Base-by-base conservation (phyloP, 1,140 invertebrate species). In the Aleiodes sp. region DNA sequence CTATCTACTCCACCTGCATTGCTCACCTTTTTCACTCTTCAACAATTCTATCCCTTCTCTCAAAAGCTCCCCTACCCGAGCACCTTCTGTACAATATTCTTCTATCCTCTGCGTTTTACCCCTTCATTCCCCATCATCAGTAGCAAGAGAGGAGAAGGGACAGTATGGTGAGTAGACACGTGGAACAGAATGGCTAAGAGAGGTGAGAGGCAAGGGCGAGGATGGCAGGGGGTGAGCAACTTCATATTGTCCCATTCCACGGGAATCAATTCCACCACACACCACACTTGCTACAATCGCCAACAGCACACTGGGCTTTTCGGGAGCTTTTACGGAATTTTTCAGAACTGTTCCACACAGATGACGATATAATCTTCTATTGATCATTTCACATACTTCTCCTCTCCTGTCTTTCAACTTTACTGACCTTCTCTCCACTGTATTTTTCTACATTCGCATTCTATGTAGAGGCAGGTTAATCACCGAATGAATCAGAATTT, bases 351-450 rank as follows among this genome's bases (percentile, higher is more conserved):
- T 79, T 77, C 74, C 73, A 75, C 74, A 76, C 76, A 82, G 82
- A 82, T 82, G 80, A 84, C 79, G 80, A 74, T 78, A 84, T 85
- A 85, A 85, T 84, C 82, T 82, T 76, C 81, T 82, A 80, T 82
- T 80, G 80, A 85, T 84, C 79, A 82, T 82, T 76, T 46, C 59
- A 21, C 57, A 7, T 19, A n/a, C n/a, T 65, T 37, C 57, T 61
- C n/a, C 60, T 66, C 57, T 52, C 29, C 70, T 37, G 29, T 62
- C 39, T 57, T 46, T 73, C 60, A 16, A 41, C 16, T 57, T 59
- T 28, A 26, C 4, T 56, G 16, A 19, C 10, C 19, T 28, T 59
- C 41, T 33, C 16, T 4, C 41, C 14, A 10, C 3, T 56, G 21
- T 28, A 39, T 37, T 19, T 37, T 28, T 9, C 37, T 4, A 31